Conservation (phyloP, 92 coral and sea anemone genomes). For the Actinernus sp. region DNA sequence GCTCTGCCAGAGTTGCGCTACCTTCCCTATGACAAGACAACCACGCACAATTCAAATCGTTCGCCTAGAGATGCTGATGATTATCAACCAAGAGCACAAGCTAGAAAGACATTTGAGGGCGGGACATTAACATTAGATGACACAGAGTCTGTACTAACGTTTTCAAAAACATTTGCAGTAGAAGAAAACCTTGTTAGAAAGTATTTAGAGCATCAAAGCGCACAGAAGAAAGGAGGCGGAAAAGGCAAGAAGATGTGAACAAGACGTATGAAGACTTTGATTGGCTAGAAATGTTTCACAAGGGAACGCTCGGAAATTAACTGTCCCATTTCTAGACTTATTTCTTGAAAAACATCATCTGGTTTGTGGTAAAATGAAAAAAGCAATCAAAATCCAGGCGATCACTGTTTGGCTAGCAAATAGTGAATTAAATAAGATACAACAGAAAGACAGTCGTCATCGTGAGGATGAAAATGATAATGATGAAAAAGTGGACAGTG, state of each 20-base stretch:
- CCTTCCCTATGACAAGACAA: conserved; percentile 11
- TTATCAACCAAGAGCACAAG: conserved; percentile 26
- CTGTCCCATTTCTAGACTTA: no score
- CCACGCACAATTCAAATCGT: not conserved
- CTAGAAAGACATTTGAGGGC: not conserved
- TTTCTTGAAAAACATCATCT: no score
- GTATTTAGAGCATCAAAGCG: conserved; percentile 15
- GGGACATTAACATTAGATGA: conserved; percentile 7
- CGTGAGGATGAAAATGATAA: no score
- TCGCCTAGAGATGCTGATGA: conserved; percentile 7
- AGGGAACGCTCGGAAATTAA: conserved; percentile 29
- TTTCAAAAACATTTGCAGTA: conserved; percentile 31
- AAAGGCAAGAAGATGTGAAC: conserved; percentile 31
- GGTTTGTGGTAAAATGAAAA: no score
- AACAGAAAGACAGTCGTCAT: no score
- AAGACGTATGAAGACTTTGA: conserved; percentile 25
- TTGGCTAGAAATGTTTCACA: conserved; percentile 34
- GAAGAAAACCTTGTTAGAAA: conserved; percentile 4
- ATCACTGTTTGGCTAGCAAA: no score
- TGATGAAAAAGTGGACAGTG: no score
- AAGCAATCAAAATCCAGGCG: no score
- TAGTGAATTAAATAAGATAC: no score
- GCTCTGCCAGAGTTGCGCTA: conserved; percentile 14
- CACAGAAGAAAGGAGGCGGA: not conserved
- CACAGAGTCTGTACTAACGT: conserved; percentile 7